phyloP scores from a whole-genome alignment of 2,113 vertebrate genomes.

The Aramus guarauna region DNA sequence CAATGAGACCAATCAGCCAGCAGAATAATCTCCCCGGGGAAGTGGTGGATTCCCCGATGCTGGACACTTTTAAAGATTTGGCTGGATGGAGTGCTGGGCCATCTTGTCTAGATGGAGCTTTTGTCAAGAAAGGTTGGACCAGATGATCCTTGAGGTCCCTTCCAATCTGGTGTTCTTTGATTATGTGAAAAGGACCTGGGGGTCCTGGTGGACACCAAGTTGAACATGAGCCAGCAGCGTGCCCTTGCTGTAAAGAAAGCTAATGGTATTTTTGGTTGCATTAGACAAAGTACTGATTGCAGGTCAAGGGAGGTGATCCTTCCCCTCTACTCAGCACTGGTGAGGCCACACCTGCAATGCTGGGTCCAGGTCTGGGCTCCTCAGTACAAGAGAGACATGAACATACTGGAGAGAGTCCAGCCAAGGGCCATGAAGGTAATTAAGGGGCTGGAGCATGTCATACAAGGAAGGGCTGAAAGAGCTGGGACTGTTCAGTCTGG shows the following conservation, averaged over 20 bases:
- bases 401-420: not conserved
- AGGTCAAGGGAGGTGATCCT: not conserved
- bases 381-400: not conserved
- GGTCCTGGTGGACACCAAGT: not conserved
- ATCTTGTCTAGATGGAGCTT: too few relatives aligned
- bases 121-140: too few relatives aligned
- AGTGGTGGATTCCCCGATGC: too few relatives aligned
- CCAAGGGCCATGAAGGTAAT: not conserved
- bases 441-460: not conserved
- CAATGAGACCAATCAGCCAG: too few relatives aligned
- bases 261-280: not conserved
- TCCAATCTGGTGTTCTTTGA: too few relatives aligned
- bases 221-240: accelerated
- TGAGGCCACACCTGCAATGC: not conserved
- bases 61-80: too few relatives aligned
- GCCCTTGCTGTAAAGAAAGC: not conserved
- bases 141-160: too few relatives aligned
- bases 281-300: not conserved
- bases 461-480: not conserved
- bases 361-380: not conserved
- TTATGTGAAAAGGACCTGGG: not conserved
- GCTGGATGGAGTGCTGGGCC: too few relatives aligned
- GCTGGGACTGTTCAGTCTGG: not conserved
- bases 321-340: not conserved
- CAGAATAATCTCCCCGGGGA: too few relatives aligned